Base-by-base conservation (phyloP, 2,888 invertebrate species). In the Hirtodrosophila alboralis region DNA sequence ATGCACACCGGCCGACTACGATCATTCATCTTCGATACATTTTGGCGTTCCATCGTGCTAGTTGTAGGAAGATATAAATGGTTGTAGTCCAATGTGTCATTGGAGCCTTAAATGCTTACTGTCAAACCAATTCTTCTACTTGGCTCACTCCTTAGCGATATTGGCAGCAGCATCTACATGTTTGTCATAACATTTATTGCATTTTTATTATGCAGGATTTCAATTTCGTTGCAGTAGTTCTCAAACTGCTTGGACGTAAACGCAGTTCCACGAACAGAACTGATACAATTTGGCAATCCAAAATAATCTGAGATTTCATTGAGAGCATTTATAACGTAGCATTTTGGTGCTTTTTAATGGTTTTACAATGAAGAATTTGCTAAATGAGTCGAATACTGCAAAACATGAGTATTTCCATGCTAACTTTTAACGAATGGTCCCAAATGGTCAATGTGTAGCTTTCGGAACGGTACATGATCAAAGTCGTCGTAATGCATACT, bases 341-440 rank as follows among this genome's bases (percentile, higher is more conserved):
- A 21, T 37, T 21, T 37, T 37, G 1, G 18, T 37, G n/a, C 9
- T 37, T 37, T 37, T 37, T 21, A 21, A 3, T 21, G 3, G 5
- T 5, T 21, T 21, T 21, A 21, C 18, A 21, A 21, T 3, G 3
- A 21, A 10, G 6, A 37, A 37, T n/a, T 18, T 37, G 12, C 37
- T 37, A 7, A 37, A 21, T 4, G 5, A 21, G 18, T 21, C 18
- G 5, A 5, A 21, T 21, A 21, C 18, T 21, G 18, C 18, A 7
- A 21, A 21, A 37, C 21, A 37, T 37, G 21, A 9, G 37, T 37
- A n/a, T 37, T 37, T 37, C 37, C 23, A 5, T 21, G 23, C 7
- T 37, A 21, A 10, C 37, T 37, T 4, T 21, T 16, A n/a, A 18
- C 4, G 3, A 37, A 37, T 6, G 37, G 37, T 10, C 37, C 21